Evolutionary conservation across 92 coral and sea anemone species (phyloP).

Genomic region (Epizoanthus fatuus): DNA sequence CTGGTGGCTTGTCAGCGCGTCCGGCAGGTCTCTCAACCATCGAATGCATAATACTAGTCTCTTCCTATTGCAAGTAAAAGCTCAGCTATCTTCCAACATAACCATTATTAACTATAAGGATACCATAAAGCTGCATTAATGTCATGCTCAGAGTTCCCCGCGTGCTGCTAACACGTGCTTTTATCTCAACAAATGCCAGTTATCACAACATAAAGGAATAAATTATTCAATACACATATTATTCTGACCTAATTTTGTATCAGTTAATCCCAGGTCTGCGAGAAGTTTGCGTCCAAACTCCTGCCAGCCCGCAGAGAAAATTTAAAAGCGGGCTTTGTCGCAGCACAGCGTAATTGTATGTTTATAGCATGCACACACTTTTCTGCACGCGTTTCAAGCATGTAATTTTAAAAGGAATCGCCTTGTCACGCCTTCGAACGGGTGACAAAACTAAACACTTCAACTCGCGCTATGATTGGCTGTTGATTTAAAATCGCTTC

Average conservation of each 20-base stretch:
- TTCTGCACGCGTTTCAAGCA: slow-evolving; percentile 70
- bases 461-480: slow-evolving; percentile 83
- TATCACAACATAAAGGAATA: slow-evolving; percentile 36
- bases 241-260: slow-evolving; percentile 66
- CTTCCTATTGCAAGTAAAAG: too few species aligned
- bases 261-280: slow-evolving; percentile 34
- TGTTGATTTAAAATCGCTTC: slow-evolving; percentile 73
- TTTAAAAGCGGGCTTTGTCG: background rate
- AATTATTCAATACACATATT: slow-evolving; percentile 47
- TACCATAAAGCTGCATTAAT: background rate
- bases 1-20: slow-evolving; percentile 30
- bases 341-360: background rate
- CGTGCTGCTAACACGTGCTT: slow-evolving; percentile 20
- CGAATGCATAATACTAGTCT: slow-evolving; percentile 11
- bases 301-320: background rate
- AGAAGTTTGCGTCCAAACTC: slow-evolving; percentile 20
- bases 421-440: slow-evolving; percentile 81
- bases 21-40: slow-evolving; percentile 14
- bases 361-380: background rate
- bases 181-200: slow-evolving; percentile 1
- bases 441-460: slow-evolving; percentile 84
- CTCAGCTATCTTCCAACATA: too few species aligned
- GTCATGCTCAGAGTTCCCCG: background rate
- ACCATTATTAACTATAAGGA: background rate
- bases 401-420: slow-evolving; percentile 57